Conservation (phyloP, 2,797 vertebrate genomes). For the Melanotaenia maccullochi region DNA sequence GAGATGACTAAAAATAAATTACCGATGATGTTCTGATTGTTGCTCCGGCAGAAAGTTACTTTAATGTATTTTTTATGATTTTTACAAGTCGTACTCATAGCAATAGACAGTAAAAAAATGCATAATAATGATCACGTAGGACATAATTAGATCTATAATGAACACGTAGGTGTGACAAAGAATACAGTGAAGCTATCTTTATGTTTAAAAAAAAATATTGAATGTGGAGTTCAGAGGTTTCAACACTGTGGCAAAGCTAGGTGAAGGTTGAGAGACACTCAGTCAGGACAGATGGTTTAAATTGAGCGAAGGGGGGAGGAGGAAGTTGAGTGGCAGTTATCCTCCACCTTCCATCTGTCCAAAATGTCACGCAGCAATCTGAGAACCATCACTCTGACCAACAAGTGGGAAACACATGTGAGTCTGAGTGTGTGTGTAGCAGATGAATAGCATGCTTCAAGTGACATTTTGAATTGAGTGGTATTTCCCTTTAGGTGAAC, state of each 20-base stretch:
- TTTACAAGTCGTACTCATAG: neutral
- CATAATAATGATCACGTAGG: neutral
- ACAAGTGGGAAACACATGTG: slow-evolving; percentile 56
- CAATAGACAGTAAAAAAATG: neutral
- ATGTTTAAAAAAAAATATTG: neutral
- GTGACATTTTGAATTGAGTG: slow-evolving; percentile 54
- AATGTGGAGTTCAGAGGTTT: slow-evolving; percentile 1
- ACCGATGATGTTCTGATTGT: neutral
- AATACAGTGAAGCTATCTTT: neutral
- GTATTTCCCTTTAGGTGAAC: slow-evolving; percentile 60
- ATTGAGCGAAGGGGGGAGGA: slow-evolving; percentile 40
- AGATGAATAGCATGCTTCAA: slow-evolving; percentile 58
- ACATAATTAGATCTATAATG: neutral
- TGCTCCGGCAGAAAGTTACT: neutral
- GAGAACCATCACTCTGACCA: slow-evolving; percentile 61
- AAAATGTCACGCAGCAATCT: slow-evolving; percentile 69
- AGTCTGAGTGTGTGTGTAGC: slow-evolving; percentile 15
- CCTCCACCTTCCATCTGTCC: slow-evolving; percentile 64
- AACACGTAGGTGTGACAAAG: neutral
- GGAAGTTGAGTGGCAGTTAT: slow-evolving; percentile 59
- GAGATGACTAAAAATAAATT: slow-evolving; percentile 9
- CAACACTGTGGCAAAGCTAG: neutral
- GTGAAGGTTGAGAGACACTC: slow-evolving; percentile 5
- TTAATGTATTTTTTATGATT: neutral
- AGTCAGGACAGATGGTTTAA: slow-evolving; percentile 63